Conservation (phyloP, 2,113 vertebrate species). For the Candoia aspera region DNA sequence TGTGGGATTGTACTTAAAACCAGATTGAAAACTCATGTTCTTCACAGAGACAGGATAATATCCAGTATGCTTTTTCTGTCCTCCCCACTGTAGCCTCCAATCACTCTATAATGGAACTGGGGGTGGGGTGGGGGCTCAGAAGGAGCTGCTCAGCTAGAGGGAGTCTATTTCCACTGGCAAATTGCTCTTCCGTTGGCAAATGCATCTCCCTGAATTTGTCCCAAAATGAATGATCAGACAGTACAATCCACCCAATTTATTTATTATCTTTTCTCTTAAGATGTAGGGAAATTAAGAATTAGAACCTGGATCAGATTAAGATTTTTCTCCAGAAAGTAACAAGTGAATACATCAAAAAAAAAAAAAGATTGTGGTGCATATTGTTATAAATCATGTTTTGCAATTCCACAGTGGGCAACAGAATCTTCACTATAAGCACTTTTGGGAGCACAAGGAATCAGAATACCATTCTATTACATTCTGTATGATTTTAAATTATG, state of each 20-base stretch:
- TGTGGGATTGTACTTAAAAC: neutral
- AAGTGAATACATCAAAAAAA: neutral
- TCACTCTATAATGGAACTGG: neutral
- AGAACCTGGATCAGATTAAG: neutral
- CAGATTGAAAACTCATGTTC: neutral
- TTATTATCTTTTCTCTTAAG: neutral
- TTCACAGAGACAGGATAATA: neutral
- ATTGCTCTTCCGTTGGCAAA: neutral
- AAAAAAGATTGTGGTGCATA: neutral
- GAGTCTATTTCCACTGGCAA: neutral
- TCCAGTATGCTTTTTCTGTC: neutral
- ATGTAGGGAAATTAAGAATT: neutral
- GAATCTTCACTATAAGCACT: neutral
- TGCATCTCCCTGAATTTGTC: neutral
- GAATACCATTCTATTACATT: neutral
- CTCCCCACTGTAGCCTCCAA: neutral
- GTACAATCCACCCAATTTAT: neutral
- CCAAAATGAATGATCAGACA: neutral
- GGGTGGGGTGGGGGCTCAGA: neutral
- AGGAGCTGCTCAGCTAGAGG: neutral
- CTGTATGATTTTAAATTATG: constrained; percentile 38
- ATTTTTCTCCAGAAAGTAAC: neutral
- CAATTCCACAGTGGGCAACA: neutral
- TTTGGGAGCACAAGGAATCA: neutral
- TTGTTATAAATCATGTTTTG: neutral